phyloP scores from a whole-genome alignment of 2,797 vertebrate genomes.

The Cichlasoma orientale region DNA sequence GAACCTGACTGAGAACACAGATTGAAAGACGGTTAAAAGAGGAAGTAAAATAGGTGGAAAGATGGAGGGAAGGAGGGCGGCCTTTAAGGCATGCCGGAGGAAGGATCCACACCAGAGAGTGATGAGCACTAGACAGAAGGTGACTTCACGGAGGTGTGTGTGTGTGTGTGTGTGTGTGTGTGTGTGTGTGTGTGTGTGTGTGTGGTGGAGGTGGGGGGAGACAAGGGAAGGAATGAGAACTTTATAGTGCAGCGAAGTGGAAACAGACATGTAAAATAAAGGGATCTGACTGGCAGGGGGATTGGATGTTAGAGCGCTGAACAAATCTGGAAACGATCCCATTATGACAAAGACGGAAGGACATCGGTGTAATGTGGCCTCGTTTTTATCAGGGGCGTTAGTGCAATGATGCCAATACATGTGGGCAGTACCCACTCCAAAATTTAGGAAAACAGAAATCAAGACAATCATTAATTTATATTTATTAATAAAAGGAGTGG shows the following conservation, averaged over 20 bases:
- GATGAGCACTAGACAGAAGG: conserved; percentile 76
- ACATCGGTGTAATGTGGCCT: neutral
- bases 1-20: neutral
- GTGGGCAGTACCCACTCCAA: neutral
- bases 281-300: neutral
- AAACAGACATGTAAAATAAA: conserved; percentile 24
- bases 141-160: conserved; percentile 69
- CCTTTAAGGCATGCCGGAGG: conserved; percentile 40
- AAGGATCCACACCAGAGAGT: conserved; percentile 69
- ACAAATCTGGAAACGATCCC: conserved; percentile 2
- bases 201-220: conserved; percentile 30
- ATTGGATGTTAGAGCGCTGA: neutral
- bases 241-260: conserved; percentile 35
- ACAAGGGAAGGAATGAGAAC: conserved; percentile 27
- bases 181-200: neutral
- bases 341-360: conserved; percentile 5
- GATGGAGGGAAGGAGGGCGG: neutral
- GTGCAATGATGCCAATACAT: neutral
- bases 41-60: conserved; percentile 17
- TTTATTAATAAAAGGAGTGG: neutral
- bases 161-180: too few relatives aligned
- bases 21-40: neutral
- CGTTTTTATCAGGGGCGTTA: neutral
- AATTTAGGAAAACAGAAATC: neutral
- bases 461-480: neutral